Base-by-base conservation (phyloP, 2,113 vertebrate species). In the Syngnathoides biaculeatus region DNA sequence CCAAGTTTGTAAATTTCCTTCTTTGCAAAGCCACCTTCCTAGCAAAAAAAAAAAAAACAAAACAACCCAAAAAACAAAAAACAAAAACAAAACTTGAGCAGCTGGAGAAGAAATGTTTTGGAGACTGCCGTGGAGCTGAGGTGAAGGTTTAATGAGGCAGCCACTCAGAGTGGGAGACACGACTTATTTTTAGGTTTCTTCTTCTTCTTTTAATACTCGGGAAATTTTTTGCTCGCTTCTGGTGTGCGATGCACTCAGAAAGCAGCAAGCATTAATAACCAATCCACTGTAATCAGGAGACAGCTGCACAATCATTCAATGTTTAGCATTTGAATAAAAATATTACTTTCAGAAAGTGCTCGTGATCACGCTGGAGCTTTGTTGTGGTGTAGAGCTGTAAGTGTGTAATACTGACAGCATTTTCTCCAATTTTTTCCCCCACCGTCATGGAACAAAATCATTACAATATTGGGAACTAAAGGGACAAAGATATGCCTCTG, bases 81-180 rank as follows among this genome's bases (percentile, higher is more conserved):
- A n/a, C n/a, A n/a, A n/a, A n/a, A n/a, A n/a, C n/a, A n/a, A n/a
- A 26, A 62, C 55, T 40, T 15, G 64, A 8, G 30, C 30, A 35
- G 30, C 30, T 35, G 30, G 30, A 35, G 30, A 35, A 35, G 30
- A 35, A 6, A 35, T 35, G 30, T 59, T 45, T 58, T 69, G 43
- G n/a, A 15, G 27, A 38, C 53, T 56, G 64, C 53, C 42, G 67
- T 42, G 48, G 64, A 71, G 58, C 22, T 48, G 48, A 45, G 38
- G 58, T 39, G 13, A 75, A 70, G 45, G 67, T 75, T 66, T 62
- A 68, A 65, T 71, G 74, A 69, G 47, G 27, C 64, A 67, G 75
- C 65, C 48, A 40, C 15, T 72, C 62, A 48, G 65, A 55, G 26
- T 14, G 22, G 55, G 47, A 70, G 45, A 72, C 70, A 68, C n/a